Conservation (phyloP, 2,888 invertebrate genomes). For the Cantharis flavilabris region DNA sequence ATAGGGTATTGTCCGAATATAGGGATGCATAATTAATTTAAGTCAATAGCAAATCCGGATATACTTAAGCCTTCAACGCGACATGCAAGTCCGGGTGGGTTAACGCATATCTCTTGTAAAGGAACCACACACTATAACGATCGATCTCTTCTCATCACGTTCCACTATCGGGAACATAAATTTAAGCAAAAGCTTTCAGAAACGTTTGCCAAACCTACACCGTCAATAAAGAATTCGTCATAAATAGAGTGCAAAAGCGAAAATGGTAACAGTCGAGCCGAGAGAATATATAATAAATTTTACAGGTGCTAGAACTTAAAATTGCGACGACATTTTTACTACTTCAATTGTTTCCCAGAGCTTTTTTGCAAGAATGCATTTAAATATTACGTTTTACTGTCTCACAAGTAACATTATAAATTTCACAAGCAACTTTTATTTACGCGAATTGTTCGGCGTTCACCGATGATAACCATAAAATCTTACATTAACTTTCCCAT, state of each 20-base stretch:
- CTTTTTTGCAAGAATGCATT: background rate
- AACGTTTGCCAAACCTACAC: constrained; percentile 15
- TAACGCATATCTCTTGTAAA: constrained; percentile 22
- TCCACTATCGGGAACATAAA: constrained; percentile 12
- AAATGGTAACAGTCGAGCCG: constrained; percentile 19
- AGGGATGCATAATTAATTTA: constrained; percentile 43
- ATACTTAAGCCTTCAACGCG: background rate
- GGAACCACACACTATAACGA: constrained; percentile 16
- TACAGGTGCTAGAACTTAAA: constrained; percentile 6
- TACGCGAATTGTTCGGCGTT: background rate
- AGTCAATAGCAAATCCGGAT: constrained; percentile 28
- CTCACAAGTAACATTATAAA: background rate
- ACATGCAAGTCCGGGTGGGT: constrained; percentile 8
- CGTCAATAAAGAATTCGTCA: constrained; percentile 23
- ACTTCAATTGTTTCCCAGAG: background rate
- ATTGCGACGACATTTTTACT: constrained; percentile 14
- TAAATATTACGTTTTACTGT: background rate
- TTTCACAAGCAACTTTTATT: background rate
- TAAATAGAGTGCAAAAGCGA: constrained; percentile 20
- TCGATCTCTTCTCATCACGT: constrained; percentile 7
- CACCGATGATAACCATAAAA: background rate
- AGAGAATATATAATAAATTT: constrained; percentile 18
- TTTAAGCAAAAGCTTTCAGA: constrained; percentile 9
- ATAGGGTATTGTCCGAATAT: constrained; percentile 42
- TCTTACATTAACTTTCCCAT: background rate